phyloP scores from a whole-genome alignment of 2,888 invertebrate species.

The Pyrocoelia pectoralis region DNA sequence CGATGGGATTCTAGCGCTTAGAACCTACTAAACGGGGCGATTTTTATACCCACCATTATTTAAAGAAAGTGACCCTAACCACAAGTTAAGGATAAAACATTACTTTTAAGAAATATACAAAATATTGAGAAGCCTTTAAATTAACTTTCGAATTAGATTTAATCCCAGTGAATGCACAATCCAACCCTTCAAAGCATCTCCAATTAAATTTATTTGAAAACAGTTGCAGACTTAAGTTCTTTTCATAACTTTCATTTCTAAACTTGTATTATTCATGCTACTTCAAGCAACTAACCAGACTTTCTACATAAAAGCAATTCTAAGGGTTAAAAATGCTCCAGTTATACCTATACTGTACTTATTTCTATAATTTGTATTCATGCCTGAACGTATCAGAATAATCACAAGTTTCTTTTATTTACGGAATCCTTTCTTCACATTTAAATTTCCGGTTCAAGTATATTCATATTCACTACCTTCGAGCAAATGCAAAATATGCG shows the following conservation, averaged over 20 bases:
- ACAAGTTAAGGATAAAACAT: no score
- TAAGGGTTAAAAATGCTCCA: slow-evolving; percentile 45
- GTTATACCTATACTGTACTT: slow-evolving; percentile 44
- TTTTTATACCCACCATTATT: no score
- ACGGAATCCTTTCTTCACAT: slow-evolving; percentile 6
- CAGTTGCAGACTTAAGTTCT: slow-evolving; percentile 36
- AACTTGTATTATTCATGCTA: slow-evolving; percentile 42
- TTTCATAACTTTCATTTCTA: slow-evolving; percentile 41
- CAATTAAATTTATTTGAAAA: slow-evolving; percentile 41
- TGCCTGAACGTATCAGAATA: slow-evolving; percentile 18
- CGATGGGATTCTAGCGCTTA: no score
- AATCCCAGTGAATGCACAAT: slow-evolving; percentile 19
- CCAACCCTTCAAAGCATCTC: slow-evolving; percentile 28
- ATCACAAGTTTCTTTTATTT: slow-evolving; percentile 12
- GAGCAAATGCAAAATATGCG: neutral
- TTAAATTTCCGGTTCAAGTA: neutral
- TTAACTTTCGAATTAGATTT: slow-evolving; percentile 15
- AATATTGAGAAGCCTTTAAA: slow-evolving; percentile 9
- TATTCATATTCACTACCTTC: neutral
- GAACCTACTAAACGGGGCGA: no score
- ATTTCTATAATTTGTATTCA: slow-evolving; percentile 29
- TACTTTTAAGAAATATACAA: neutral
- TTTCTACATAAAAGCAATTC: slow-evolving; percentile 42
- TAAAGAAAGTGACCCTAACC: no score
- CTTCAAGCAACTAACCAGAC: slow-evolving; percentile 43